phyloP scores from a whole-genome alignment of 2,797 vertebrate species.

The Gadopsis bispinosus region DNA sequence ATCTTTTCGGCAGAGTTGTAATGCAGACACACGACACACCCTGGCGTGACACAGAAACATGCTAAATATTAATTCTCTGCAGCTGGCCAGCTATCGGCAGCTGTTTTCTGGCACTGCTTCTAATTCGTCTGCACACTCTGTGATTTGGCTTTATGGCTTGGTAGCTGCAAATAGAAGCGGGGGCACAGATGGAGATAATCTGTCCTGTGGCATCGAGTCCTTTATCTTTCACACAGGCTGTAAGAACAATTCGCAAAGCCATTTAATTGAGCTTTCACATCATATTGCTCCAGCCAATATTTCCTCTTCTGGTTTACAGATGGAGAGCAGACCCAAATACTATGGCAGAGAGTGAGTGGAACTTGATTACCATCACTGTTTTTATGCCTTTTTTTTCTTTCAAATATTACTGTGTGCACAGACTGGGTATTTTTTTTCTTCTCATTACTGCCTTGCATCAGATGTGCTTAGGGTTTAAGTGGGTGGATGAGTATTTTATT shows the following conservation, averaged over 20 bases:
- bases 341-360: constrained; percentile 98
- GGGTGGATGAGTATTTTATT: constrained; percentile 23
- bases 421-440: constrained; percentile 49
- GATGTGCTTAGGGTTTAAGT: constrained; percentile 40
- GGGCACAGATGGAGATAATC: constrained; percentile 70
- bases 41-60: constrained; percentile 35
- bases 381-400: constrained; percentile 20
- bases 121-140: constrained; percentile 60
- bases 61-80: constrained; percentile 55
- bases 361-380: constrained; percentile 60
- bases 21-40: constrained; percentile 7
- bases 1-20: constrained; percentile 14
- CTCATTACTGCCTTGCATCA: constrained; percentile 46
- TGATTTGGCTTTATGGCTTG: constrained; percentile 66
- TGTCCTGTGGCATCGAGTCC: constrained; percentile 55
- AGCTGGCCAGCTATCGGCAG: constrained; percentile 60
- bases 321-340: constrained; percentile 97
- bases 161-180: constrained; percentile 56
- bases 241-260: constrained; percentile 61
- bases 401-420: not conserved
- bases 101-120: constrained; percentile 53
- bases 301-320: constrained; percentile 84
- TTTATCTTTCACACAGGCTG: constrained; percentile 65
- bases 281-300: constrained; percentile 51
- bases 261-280: constrained; percentile 68